These are phyloP conservation scores for Pristionchus arcanus DNA, from an alignment of 2,888 invertebrate genomes.

Conservation along the genomic window DNA sequence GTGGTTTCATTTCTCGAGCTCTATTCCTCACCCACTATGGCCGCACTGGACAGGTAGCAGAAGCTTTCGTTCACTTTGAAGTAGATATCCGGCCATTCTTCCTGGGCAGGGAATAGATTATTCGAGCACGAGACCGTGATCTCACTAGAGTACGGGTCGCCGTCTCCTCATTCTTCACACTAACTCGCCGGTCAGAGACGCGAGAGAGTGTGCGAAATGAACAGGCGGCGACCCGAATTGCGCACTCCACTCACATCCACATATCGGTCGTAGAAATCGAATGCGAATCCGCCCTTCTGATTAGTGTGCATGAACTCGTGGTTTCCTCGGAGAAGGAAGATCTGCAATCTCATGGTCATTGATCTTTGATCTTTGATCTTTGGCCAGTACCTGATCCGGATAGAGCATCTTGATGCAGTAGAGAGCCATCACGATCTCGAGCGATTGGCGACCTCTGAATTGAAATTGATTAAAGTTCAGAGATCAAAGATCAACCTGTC, in stretches of 20 bases:
- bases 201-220: too few species aligned
- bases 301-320: background rate
- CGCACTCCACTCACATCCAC: background rate
- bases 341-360: background rate
- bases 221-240: too few species aligned
- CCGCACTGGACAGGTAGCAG: background rate
- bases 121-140: too few species aligned
- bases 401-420: slow-evolving; percentile 29
- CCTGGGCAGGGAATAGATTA: background rate
- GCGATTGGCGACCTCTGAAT: background rate
- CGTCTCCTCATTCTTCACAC: too few species aligned
- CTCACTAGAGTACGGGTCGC: too few species aligned
- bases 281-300: background rate
- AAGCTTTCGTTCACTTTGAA: background rate
- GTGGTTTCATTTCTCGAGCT: too few species aligned
- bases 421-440: slow-evolving; percentile 38
- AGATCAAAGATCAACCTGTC: background rate
- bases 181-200: too few species aligned
- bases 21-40: slow-evolving; percentile 9
- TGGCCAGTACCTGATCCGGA: background rate
- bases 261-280: background rate
- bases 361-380: background rate
- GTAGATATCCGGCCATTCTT: background rate
- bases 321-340: background rate
- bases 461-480: too few species aligned